Conservation (phyloP, 2,797 vertebrate species). For the Sebastes wilsoni region DNA sequence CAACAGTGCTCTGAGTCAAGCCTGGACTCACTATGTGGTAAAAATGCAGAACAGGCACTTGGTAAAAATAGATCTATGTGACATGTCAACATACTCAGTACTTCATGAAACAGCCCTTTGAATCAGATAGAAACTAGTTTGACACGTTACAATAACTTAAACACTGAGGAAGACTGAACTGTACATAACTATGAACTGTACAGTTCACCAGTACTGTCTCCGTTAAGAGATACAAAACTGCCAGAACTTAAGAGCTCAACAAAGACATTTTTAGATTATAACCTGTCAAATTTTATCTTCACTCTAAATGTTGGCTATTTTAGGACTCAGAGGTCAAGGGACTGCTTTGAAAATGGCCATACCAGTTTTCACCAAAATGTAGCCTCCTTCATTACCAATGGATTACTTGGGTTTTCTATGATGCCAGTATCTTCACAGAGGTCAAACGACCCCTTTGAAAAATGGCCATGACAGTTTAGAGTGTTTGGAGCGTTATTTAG, state of each 20-base stretch:
- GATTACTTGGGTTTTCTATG: too few relatives aligned
- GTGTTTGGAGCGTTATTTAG: too few relatives aligned
- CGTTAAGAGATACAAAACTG: background rate
- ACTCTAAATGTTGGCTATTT: background rate
- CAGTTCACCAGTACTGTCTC: background rate
- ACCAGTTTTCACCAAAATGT: too few relatives aligned
- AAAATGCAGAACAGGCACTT: slow-evolving; percentile 69
- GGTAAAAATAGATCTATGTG: slow-evolving; percentile 6
- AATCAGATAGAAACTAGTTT: background rate
- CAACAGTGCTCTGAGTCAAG: slow-evolving; percentile 43
- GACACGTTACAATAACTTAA: background rate
- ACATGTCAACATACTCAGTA: background rate
- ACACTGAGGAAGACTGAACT: background rate
- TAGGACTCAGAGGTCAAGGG: background rate
- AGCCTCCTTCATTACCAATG: too few relatives aligned
- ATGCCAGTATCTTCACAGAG: too few relatives aligned
- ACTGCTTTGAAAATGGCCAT: too few relatives aligned
- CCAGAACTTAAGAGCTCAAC: background rate
- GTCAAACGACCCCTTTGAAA: too few relatives aligned
- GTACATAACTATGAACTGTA: background rate
- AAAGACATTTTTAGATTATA: background rate
- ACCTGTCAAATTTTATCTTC: background rate
- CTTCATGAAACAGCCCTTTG: background rate
- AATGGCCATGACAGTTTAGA: too few relatives aligned
- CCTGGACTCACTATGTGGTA: slow-evolving; percentile 1